Base-by-base conservation (phyloP, 2,888 invertebrate genomes). In the Achlya flavicornis region DNA sequence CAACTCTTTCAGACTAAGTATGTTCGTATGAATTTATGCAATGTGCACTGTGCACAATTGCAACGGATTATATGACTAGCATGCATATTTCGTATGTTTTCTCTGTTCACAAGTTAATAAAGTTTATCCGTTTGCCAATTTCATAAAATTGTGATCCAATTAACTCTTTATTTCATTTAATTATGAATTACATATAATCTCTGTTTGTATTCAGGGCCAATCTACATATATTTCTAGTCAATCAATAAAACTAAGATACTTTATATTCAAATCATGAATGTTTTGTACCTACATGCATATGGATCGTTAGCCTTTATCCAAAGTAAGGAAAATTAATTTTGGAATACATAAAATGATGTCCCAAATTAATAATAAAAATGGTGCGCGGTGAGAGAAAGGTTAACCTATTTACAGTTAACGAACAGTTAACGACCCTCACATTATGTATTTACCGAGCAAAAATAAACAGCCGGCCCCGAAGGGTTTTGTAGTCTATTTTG, bases 391-490 rank as follows among this genome's bases (percentile, higher is more conserved):
- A 53, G 53, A 53, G 53, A 53, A 46, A 53, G 53, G 53, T 19
- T 53, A 53, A 12, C 11, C 60, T 60, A 41, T 41, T 41, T 41
- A 41, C 60, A 26, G 16, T 43, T 59, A 16, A 59, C 38, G 33
- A 60, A 41, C 66, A 63, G 58, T 35, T 62, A 26, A 61, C 53
- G 43, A 57, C 53, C 61, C 53, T 48, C 61, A 61, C 61, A 63
- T 33, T 53, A 35, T 57, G 61, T 63, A 61, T 63, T 66, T 62
- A 57, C 38, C 32, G 43, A 65, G 64, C 48, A 66, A 59, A 66
- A 66, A 66, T 67, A 68, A 72, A 73, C 68, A 70, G 57, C 66
- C 57, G 63, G 53, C 32, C 60, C 60, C 60, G 61, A 35, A 64
- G 35, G 53, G 46, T 33, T 58, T 59, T 35, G 60, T 16, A 58